Conservation (phyloP, 1,140 invertebrate species). For the Hydropsyche tenuis region DNA sequence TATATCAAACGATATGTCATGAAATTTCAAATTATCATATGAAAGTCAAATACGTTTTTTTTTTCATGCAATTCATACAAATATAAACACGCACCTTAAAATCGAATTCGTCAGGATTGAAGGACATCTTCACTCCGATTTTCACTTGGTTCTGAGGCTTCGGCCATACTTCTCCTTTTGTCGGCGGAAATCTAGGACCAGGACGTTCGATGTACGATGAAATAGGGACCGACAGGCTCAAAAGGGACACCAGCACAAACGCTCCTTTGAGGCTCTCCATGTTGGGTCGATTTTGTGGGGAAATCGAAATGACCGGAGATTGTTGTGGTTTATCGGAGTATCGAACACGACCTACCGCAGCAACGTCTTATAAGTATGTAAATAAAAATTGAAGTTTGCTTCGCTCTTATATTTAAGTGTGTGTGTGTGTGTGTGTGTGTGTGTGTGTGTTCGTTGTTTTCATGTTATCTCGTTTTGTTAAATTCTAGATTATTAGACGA, state of each 20-base stretch:
- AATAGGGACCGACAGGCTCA: not conserved
- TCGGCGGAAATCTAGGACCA: conserved; percentile 56
- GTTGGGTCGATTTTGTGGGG: not conserved
- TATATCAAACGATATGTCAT: too few relatives aligned
- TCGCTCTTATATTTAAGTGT: not conserved
- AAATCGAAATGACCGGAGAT: not conserved
- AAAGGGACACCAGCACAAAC: not conserved
- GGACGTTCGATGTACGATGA: conserved; percentile 52
- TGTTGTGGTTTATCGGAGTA: not conserved
- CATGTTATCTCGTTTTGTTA: too few relatives aligned
- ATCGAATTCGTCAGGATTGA: conserved; percentile 56
- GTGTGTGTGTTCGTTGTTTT: too few relatives aligned
- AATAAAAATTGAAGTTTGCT: not conserved
- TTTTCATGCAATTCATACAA: not conserved
- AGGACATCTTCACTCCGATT: conserved; percentile 52
- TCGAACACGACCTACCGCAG: not conserved
- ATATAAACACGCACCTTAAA: conserved; percentile 55
- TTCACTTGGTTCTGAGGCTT: conserved; percentile 59
- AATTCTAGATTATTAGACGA: too few relatives aligned
- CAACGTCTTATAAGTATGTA: conserved; percentile 7
- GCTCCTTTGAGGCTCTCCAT: not conserved
- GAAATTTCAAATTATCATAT: too few relatives aligned
- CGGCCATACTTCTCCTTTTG: conserved; percentile 65
- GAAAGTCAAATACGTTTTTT: not conserved
- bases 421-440: too few relatives aligned